Evolutionary conservation across 2,888 invertebrate species (phyloP).

Genomic region (Anarsia innoxiella): DNA sequence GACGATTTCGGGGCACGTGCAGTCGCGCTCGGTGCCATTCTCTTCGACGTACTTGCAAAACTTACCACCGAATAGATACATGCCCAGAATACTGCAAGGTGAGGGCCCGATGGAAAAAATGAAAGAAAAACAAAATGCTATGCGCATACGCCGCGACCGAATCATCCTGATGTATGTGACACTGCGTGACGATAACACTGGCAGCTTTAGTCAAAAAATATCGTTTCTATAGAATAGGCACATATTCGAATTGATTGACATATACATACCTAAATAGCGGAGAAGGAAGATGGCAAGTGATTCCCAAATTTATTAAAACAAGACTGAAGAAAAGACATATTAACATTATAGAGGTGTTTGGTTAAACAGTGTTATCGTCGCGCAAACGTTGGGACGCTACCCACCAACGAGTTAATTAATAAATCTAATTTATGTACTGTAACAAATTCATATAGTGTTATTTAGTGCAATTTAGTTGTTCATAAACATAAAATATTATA

Average conservation of each 20-base stretch:
- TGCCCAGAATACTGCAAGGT: conserved; percentile 96
- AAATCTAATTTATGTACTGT: conserved; percentile 48
- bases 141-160: conserved; percentile 68
- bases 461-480: conserved; percentile 59
- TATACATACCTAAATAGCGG: too few species aligned
- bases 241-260: too few species aligned
- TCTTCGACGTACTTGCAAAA: conserved; percentile 98
- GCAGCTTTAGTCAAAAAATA: too few species aligned
- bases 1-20: conserved; percentile 94
- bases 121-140: conserved; percentile 73
- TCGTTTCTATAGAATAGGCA: background rate
- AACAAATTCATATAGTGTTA: conserved; percentile 49
- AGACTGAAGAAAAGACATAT: too few species aligned
- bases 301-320: too few species aligned
- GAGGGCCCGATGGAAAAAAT: conserved; percentile 68
- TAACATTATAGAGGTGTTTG: conserved; percentile 43
- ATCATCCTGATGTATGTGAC: conserved; percentile 48
- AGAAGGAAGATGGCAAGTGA: too few species aligned
- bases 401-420: conserved; percentile 54
- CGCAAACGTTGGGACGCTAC: conserved; percentile 54
- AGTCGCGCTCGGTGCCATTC: conserved; percentile 87
- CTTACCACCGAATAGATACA: conserved; percentile 99
- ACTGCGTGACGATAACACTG: conserved; percentile 65
- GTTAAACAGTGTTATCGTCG: conserved; percentile 70
- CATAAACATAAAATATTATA: conserved; percentile 35